A percentile compares a stretch with the other conserved stretches of the same genome.
phyloP scores from a whole-genome alignment of 2,888 invertebrate species.

The Erebia palarica region DNA sequence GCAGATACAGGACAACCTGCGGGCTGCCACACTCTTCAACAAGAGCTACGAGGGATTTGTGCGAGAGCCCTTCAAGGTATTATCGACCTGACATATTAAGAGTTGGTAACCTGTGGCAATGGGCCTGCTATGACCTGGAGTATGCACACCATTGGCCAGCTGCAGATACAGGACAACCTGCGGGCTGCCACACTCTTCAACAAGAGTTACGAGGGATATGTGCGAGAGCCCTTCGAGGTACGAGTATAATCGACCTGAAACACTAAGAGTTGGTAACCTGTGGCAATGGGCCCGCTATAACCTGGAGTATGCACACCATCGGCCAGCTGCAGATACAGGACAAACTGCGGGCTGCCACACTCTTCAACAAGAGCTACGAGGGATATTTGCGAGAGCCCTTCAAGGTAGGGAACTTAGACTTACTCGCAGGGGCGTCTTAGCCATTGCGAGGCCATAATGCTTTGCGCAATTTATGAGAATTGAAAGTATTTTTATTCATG shows the following conservation, averaged over 20 bases:
- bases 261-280: slow-evolving; percentile 67
- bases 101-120: slow-evolving; percentile 49
- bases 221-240: slow-evolving; percentile 83
- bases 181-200: slow-evolving; percentile 76
- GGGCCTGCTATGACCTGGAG: slow-evolving; percentile 86
- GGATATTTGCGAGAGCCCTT: slow-evolving; percentile 82
- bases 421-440: too few relatives aligned
- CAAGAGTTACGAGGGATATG: slow-evolving; percentile 77
- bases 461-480: too few relatives aligned
- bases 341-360: slow-evolving; percentile 59
- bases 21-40: slow-evolving; percentile 75
- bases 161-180: slow-evolving; percentile 63
- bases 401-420: too few relatives aligned
- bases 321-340: slow-evolving; percentile 66
- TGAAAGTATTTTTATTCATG: too few relatives aligned
- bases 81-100: slow-evolving; percentile 76
- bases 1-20: slow-evolving; percentile 59
- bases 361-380: slow-evolving; percentile 78
- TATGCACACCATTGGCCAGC: slow-evolving; percentile 82
- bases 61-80: slow-evolving; percentile 82
- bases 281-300: slow-evolving; percentile 83
- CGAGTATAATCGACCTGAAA: slow-evolving; percentile 60
- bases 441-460: too few relatives aligned
- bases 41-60: slow-evolving; percentile 79
- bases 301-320: slow-evolving; percentile 73